A percentile compares a stretch with the other conserved stretches of the same genome.
These are phyloP conservation scores for Eclectus roratus DNA, from an alignment of 2,113 vertebrate genomes.

Conservation along the genomic window DNA sequence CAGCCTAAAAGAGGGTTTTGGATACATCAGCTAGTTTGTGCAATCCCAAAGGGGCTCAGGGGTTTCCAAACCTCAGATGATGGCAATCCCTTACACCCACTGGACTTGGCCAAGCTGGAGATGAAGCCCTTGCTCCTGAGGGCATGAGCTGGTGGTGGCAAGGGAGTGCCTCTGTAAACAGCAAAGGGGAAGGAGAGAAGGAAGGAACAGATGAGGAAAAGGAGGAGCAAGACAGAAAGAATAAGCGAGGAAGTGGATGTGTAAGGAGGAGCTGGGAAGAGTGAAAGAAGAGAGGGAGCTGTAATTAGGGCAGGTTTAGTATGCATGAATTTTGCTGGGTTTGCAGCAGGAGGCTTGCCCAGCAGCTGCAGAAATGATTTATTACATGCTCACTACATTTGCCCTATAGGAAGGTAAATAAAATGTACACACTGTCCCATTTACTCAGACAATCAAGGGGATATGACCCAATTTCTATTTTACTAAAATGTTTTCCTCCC, in stretches of 20 bases:
- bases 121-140: not conserved
- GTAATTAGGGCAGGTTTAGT: constrained; percentile 67
- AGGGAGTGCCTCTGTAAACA: not conserved
- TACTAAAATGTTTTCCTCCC: not conserved
- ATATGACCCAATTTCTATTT: constrained; percentile 65
- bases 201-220: constrained; percentile 40
- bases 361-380: constrained; percentile 72
- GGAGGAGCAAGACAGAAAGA: constrained; percentile 7
- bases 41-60: not conserved
- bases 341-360: constrained; percentile 66
- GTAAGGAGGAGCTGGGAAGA: constrained; percentile 6
- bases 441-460: constrained; percentile 53
- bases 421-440: constrained; percentile 63
- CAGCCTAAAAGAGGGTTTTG: not conserved
- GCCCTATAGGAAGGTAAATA: constrained; percentile 73
- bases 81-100: not conserved
- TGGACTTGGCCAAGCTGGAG: not conserved
- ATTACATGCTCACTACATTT: constrained; percentile 61
- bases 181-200: not conserved
- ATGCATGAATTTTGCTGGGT: constrained; percentile 59
- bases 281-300: constrained; percentile 10
- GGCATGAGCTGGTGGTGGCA: not conserved
- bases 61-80: not conserved
- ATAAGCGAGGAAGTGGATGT: not conserved
- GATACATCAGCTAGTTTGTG: not conserved